Conservation (phyloP, 2,113 vertebrate species). For the Sceloporus undulatus region DNA sequence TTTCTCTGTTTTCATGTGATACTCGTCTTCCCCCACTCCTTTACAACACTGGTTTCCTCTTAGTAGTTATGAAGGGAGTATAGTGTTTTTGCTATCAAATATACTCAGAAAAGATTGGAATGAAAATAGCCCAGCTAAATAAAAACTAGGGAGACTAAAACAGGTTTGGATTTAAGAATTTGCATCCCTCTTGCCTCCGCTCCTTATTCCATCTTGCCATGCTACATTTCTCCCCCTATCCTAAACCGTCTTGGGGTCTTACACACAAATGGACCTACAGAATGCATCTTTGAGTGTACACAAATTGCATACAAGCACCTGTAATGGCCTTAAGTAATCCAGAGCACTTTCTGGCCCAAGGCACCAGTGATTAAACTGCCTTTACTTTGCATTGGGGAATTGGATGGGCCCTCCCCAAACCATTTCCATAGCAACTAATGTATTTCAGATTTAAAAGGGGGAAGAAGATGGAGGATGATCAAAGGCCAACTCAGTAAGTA, state of each 20-base stretch:
- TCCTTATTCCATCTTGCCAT: neutral
- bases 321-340: slow-evolving; percentile 32
- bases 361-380: slow-evolving; percentile 19
- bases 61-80: neutral
- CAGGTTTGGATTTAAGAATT: neutral
- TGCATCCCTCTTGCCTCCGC: neutral
- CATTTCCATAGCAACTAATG: slow-evolving; percentile 74
- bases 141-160: neutral
- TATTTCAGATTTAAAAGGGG: slow-evolving; percentile 63
- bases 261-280: neutral
- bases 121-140: neutral
- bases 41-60: neutral
- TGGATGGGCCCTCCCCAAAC: slow-evolving; percentile 51
- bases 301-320: neutral
- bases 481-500: slow-evolving; percentile 31
- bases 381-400: slow-evolving; percentile 28
- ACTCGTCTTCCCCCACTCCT: neutral
- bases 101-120: neutral
- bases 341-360: neutral
- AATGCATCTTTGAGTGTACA: neutral
- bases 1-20: neutral
- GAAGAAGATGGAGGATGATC: slow-evolving; percentile 46
- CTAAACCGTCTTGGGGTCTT: neutral
- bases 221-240: neutral
- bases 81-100: neutral